Percentiles rank a stretch among this genome's conserved stretches.
Conservation (phyloP, 2,888 invertebrate genomes). For the Pogonocherus hispidulus region DNA sequence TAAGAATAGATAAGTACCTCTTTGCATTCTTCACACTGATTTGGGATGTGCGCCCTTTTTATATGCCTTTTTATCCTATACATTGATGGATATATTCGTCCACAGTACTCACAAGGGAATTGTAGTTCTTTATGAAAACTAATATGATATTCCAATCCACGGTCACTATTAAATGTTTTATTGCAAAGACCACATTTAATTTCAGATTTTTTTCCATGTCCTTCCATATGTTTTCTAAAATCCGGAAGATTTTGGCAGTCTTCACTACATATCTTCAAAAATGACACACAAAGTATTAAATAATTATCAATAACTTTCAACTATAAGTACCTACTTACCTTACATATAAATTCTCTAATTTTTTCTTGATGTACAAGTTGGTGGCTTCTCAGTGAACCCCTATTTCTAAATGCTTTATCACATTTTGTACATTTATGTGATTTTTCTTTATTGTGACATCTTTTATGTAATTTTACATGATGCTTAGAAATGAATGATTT, state of each 20-base stretch:
- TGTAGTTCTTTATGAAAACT: slow-evolving; percentile 57
- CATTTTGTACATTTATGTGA: slow-evolving; percentile 57
- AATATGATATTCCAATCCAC: slow-evolving; percentile 55
- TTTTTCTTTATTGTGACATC: slow-evolving; percentile 56
- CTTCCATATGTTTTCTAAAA: slow-evolving; percentile 52
- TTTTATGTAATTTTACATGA: slow-evolving; percentile 57
- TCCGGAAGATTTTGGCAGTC: slow-evolving; percentile 47
- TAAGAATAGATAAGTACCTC: slow-evolving; percentile 45
- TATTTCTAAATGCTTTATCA: slow-evolving; percentile 56
- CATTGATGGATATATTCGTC: slow-evolving; percentile 56
- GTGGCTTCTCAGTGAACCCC: slow-evolving; percentile 56
- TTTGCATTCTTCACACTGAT: slow-evolving; percentile 57
- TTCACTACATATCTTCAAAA: slow-evolving; percentile 53
- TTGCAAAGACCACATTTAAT: slow-evolving; percentile 57
- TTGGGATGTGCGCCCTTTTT: slow-evolving; percentile 57
- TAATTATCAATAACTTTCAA: too few species aligned
- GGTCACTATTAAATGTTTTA: slow-evolving; percentile 55
- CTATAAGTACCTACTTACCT: too few species aligned
- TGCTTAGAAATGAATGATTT: slow-evolving; percentile 56
- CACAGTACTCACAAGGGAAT: slow-evolving; percentile 61
- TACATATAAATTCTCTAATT: slow-evolving; percentile 56
- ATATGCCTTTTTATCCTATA: slow-evolving; percentile 58
- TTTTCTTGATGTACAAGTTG: slow-evolving; percentile 55
- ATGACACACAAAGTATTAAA: too few species aligned
- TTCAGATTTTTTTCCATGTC: slow-evolving; percentile 54